Evolutionary conservation across 2,797 vertebrate genomes (phyloP), one percentile per base, ranked within the genome.

Genomic region (Percopsis omiscomaycus): DNA sequence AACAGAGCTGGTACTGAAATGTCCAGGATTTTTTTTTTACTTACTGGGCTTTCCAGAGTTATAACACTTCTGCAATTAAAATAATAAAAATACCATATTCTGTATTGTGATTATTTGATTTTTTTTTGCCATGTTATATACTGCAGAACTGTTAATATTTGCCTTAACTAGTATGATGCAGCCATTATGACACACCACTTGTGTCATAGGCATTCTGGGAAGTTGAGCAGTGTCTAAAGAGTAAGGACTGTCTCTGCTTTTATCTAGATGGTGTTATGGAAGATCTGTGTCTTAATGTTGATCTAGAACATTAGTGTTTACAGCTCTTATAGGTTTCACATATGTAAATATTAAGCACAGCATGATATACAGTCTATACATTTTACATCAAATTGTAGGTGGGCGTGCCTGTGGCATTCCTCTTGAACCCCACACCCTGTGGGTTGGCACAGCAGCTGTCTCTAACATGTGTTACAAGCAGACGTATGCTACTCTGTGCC

Each of bases 401-500:
- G 9, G 14, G 48, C 6, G 9, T 15, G 16, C 16, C n/a, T 16
- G 9, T 50, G 16, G n/a, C 49, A 50, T 6, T 15, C 16, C 49
- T 50, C 6, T 42, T 42, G 37, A 50, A 50, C 5, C 16, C 22
- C 67, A 59, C 80, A 86, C 90, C 87, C 87, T 87, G 86, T 91
- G 87, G 89, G 87, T 87, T 92, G 90, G 89, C 84, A 82, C 91
- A 88, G 90, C 94, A 94, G 93, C 93, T 94, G 91, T 91, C 89
- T 85, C 81, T 85, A 75, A 88, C 84, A 86, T 86, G 89, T 91
- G 89, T 86, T 1, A 42, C 8, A 42, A 8, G 32, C 5, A 42
- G 37, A 42, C 6, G 8, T 42, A 42, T 42, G 37, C 3, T 22
- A 5, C 91, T 89, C 90, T 89, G 89, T 89, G 91, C 88, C 88